Evolutionary conservation across 2,888 invertebrate species (phyloP).

Genomic region (Polydrusus tereticollis): DNA sequence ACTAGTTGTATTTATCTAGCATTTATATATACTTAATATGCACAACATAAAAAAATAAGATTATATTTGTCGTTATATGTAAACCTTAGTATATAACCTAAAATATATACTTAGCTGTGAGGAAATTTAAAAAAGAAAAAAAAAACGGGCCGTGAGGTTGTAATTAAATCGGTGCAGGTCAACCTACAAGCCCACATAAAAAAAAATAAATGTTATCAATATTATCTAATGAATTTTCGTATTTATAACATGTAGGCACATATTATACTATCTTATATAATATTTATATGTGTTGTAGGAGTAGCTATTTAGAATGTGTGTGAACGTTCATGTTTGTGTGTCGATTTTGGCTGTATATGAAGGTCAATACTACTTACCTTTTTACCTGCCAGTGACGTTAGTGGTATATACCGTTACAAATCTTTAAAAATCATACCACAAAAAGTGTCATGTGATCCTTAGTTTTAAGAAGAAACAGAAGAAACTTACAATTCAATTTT

Average conservation of each 20-base stretch:
- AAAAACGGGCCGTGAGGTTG: conserved; percentile 44
- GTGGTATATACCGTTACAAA: background rate
- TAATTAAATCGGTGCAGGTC: conserved; percentile 56
- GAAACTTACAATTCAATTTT: no score
- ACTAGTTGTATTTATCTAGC: conserved; percentile 38
- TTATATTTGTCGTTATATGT: conserved; percentile 52
- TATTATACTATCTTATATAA: conserved; percentile 52
- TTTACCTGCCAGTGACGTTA: background rate
- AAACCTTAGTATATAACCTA: conserved; percentile 50
- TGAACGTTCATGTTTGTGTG: conserved; percentile 24
- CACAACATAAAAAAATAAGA: conserved; percentile 34
- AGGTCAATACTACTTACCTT: background rate
- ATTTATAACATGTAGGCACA: conserved; percentile 52
- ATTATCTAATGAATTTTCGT: conserved; percentile 52
- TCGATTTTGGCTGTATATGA: conserved; percentile 25
- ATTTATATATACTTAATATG: conserved; percentile 39
- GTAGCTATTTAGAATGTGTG: conserved; percentile 50
- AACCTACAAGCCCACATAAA: conserved; percentile 52
- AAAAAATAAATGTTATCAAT: conserved; percentile 50
- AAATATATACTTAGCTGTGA: conserved; percentile 52
- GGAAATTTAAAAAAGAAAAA: conserved; percentile 51
- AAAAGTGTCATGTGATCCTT: no score
- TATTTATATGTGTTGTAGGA: conserved; percentile 53
- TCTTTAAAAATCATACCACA: background rate
- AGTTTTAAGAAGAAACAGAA: no score